phyloP scores from a whole-genome alignment of 2,888 invertebrate genomes.

The Helobdella robusta region DNA sequence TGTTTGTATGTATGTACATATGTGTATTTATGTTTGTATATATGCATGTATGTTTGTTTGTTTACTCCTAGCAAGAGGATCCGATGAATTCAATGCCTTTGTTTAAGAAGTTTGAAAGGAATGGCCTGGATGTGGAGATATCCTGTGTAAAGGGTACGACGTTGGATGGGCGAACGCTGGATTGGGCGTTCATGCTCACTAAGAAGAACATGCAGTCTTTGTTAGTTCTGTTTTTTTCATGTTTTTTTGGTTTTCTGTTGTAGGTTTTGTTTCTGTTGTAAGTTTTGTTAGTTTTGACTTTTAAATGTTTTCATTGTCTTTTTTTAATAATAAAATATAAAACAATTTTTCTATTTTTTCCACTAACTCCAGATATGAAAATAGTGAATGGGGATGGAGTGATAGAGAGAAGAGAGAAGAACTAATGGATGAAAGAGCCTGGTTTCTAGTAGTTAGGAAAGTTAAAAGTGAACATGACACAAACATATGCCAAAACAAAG shows the following conservation, averaged over 20 bases:
- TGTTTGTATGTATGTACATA: slow-evolving; percentile 6
- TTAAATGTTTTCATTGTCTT: no score
- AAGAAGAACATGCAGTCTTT: slow-evolving; percentile 49
- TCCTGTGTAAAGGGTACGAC: slow-evolving; percentile 56
- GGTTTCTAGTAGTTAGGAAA: slow-evolving; percentile 60
- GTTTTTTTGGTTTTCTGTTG: background rate
- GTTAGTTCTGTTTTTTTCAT: slow-evolving; percentile 53
- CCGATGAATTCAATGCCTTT: slow-evolving; percentile 32
- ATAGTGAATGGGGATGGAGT: slow-evolving; percentile 74
- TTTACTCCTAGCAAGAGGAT: slow-evolving; percentile 31
- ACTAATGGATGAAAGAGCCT: slow-evolving; percentile 63
- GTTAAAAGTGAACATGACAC: slow-evolving; percentile 37
- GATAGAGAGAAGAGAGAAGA: slow-evolving; percentile 64
- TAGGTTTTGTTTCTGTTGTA: background rate
- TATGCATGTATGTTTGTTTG: slow-evolving; percentile 10
- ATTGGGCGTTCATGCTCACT: slow-evolving; percentile 67
- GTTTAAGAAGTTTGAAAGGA: slow-evolving; percentile 35
- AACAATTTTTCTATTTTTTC: no score
- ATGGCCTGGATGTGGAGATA: slow-evolving; percentile 55
- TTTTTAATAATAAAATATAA: no score
- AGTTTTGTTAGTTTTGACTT: no score
- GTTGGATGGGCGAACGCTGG: slow-evolving; percentile 55
- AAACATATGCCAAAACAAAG: no score
- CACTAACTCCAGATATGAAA: slow-evolving; percentile 53
- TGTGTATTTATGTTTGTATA: slow-evolving; percentile 7